Evolutionary conservation across 2,888 invertebrate genomes (phyloP), one percentile per base, ranked within the genome.

Genomic region (Scaptomyza caliginosa): DNA sequence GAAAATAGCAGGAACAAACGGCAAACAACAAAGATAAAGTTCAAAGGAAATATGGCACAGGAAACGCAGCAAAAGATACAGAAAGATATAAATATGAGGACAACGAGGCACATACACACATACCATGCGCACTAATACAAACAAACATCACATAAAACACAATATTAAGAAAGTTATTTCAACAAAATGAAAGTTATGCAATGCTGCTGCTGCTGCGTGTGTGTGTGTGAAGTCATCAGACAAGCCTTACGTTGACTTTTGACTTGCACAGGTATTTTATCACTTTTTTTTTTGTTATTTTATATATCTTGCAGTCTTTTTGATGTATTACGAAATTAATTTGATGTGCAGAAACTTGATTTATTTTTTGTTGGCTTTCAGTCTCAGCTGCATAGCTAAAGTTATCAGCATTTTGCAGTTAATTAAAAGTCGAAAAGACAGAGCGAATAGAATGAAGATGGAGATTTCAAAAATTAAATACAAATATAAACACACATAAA

Each of bases 21-120:
- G 67, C 70, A 74, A 80, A 79, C 79, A 82, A 79, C 77, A 81
- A 73, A 77, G 81, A 75, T 69, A 77, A 76, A 80, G 77, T 77
- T 83, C 83, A 83, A 80, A 80, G 79, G 80, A 80, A 80, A 83
- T 83, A 65, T 74, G 83, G 66, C 72, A 65, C 72, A 68, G 83
- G 75, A 83, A 80, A 77, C 66, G 73, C 66, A 69, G 60, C 67
- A 56, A 55, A 70, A 74, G 60, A 74, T 67, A 66, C 56, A 62
- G 65, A 70, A 58, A 56, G 60, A 67, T 67, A 65, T 46, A 58
- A 60, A 58, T 54, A 46, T 56, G 58, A 21, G 55, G 54, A 57
- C 43, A 71, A 45, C 39, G n/a, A 45, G 65, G 36, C 54, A 38
- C 39, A 49, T 57, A 34, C 55, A 6, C 19, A 40, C 39, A 42